Base-by-base conservation (phyloP, 2,113 vertebrate species). In the Bujurquina vittata region DNA sequence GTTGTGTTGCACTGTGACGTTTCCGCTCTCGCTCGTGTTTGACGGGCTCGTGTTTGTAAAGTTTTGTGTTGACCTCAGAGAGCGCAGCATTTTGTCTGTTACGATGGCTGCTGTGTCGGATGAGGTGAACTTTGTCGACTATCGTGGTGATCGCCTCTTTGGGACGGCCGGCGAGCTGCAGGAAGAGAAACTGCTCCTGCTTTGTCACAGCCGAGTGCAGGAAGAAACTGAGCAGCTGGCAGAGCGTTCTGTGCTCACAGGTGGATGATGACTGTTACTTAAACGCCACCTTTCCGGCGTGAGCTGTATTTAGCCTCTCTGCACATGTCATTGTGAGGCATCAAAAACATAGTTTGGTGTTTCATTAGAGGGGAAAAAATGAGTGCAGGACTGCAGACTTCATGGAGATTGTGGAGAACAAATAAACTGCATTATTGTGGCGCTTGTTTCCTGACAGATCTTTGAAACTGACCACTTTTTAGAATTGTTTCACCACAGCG, bases 321-420 rank as follows among this genome's bases (percentile, higher is more conserved):
- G 2, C 43, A 69, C 40, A 67, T 49, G 49, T 5, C 43, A 4
- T 14, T 46, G 12, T 46, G 43, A 15, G 43, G 43, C 43, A 5
- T 46, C 43, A 14, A 3, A 14, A 14, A 46, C 12, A 12, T 46
- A 20, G 0, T 29, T 31, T 29, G 0, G 29, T 49, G 49, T 69
- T 2, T 69, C 40, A 29, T 69, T 43, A 29, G 43, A 69, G 2
- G 43, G 10, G 18, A 1, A 4, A 69, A 49, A 65, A 5, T 55
- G 9, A 1, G 2, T 1, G 12, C 12, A 46, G 10, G 40, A 10
- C 40, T 43, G 0, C 3, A 49, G 40, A 29, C 23, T 49, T 69
- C 7, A 69, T 29, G 5, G 0, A 49, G 23, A 49, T 69, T 29
- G 20, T 52, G 0, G 43, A 17, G 0, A 1, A 49, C 29, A 52